A percentile compares a stretch with the other conserved stretches of the same genome.
These are phyloP conservation scores for Eulemur albifrons DNA, from an alignment of 2,797 vertebrate genomes.

Conservation along the genomic window DNA sequence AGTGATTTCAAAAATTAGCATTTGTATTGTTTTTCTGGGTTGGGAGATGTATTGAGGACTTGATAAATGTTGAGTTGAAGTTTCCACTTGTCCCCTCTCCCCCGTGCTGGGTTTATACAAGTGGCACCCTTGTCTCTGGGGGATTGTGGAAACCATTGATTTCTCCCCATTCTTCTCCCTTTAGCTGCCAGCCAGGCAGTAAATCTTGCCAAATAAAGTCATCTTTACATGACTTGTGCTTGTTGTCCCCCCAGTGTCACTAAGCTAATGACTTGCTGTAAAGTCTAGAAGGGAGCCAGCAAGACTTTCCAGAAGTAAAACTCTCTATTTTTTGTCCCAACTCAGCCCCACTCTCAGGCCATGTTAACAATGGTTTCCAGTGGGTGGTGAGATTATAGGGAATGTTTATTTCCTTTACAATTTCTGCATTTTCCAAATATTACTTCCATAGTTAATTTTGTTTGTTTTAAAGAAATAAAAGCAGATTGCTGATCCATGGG, in stretches of 20 bases:
- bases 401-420: neutral
- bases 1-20: neutral
- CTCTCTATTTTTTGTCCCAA: neutral
- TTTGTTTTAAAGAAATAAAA: constrained; percentile 23
- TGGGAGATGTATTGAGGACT: neutral
- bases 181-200: neutral
- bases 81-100: neutral
- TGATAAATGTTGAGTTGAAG: neutral
- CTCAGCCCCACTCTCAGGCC: neutral
- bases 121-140: neutral
- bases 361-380: neutral
- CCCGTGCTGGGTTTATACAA: neutral
- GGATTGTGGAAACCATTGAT: neutral
- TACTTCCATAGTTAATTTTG: neutral
- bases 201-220: neutral
- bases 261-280: neutral
- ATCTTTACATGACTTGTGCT: neutral
- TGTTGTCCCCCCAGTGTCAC: neutral
- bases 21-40: neutral
- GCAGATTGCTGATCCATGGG: neutral
- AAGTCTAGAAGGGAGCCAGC: neutral
- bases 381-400: neutral
- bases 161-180: neutral
- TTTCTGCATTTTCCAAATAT: neutral
- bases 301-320: neutral